These are phyloP conservation scores for Cardinalis cardinalis DNA, from an alignment of 2,113 vertebrate genomes.

Conservation along the genomic window DNA sequence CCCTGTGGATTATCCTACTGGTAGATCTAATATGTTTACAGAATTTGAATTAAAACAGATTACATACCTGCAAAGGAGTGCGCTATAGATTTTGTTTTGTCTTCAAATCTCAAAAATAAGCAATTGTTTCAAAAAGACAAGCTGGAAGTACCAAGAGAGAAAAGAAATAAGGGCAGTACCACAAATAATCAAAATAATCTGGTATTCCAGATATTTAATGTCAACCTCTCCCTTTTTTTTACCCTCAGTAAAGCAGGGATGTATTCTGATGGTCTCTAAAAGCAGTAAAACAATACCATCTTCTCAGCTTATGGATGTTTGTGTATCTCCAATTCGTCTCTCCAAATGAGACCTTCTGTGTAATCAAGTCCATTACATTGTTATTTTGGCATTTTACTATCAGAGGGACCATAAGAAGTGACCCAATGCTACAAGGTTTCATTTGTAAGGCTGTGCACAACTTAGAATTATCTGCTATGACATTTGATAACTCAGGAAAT, in stretches of 20 bases:
- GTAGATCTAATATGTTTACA: slow-evolving; percentile 39
- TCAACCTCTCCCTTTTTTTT: not conserved
- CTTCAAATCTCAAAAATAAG: not conserved
- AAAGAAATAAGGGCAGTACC: not conserved
- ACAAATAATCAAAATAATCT: not conserved
- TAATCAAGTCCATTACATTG: not conserved
- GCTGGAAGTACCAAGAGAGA: not conserved
- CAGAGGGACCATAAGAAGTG: not conserved
- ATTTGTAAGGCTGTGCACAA: not conserved
- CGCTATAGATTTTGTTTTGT: slow-evolving; percentile 2
- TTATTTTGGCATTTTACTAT: not conserved
- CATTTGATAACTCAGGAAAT: slow-evolving; percentile 43
- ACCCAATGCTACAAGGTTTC: not conserved
- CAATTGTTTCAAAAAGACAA: not conserved
- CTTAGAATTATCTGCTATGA: slow-evolving; percentile 3
- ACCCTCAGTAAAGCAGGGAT: not conserved
- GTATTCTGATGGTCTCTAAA: not conserved
- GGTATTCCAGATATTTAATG: not conserved
- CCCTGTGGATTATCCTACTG: slow-evolving; percentile 31
- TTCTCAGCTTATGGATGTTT: not conserved
- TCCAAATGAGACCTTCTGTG: not conserved
- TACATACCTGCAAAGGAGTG: slow-evolving; percentile 41
- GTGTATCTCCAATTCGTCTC: not conserved
- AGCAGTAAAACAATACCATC: not conserved
- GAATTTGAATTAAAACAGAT: slow-evolving; percentile 62